phyloP scores from a whole-genome alignment of 2,797 vertebrate species.

The Masticophis lateralis region DNA sequence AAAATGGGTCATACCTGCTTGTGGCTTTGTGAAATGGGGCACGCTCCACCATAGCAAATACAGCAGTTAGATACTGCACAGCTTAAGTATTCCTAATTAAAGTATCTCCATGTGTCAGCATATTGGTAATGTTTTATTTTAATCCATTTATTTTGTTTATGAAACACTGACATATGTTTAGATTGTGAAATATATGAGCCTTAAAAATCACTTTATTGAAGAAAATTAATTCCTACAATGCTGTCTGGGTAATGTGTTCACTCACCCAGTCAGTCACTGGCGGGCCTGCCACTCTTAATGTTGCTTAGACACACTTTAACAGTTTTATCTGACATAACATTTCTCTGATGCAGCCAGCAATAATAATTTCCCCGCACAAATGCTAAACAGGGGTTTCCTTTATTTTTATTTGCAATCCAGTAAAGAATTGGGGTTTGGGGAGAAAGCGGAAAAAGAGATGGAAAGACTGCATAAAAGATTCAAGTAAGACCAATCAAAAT shows the following conservation, averaged over 20 bases:
- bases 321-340: slow-evolving; percentile 86
- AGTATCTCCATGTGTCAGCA: slow-evolving; percentile 90
- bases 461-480: slow-evolving; percentile 76
- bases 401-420: slow-evolving; percentile 38
- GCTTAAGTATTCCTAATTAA: slow-evolving; percentile 89
- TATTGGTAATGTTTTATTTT: slow-evolving; percentile 97
- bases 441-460: not conserved
- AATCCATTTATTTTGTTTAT: slow-evolving; percentile 93
- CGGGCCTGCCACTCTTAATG: slow-evolving; percentile 93
- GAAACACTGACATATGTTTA: slow-evolving; percentile 87
- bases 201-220: slow-evolving; percentile 94
- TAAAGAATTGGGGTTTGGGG: slow-evolving; percentile 43
- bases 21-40: slow-evolving; percentile 75
- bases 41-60: slow-evolving; percentile 74
- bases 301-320: slow-evolving; percentile 79
- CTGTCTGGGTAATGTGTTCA: slow-evolving; percentile 86
- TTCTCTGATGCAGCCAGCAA: slow-evolving; percentile 65
- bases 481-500: slow-evolving; percentile 85
- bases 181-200: slow-evolving; percentile 97
- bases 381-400: slow-evolving; percentile 44
- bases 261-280: slow-evolving; percentile 83
- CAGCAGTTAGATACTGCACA: slow-evolving; percentile 76
- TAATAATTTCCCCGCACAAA: slow-evolving; percentile 61
- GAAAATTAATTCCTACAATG: slow-evolving; percentile 97
- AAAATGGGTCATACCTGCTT: slow-evolving; percentile 75